Percentiles rank a stretch among this genome's conserved stretches.
These are phyloP conservation scores for Scophthalmus maximus DNA, from an alignment of 2,113 vertebrate genomes.

Conservation along the genomic window DNA sequence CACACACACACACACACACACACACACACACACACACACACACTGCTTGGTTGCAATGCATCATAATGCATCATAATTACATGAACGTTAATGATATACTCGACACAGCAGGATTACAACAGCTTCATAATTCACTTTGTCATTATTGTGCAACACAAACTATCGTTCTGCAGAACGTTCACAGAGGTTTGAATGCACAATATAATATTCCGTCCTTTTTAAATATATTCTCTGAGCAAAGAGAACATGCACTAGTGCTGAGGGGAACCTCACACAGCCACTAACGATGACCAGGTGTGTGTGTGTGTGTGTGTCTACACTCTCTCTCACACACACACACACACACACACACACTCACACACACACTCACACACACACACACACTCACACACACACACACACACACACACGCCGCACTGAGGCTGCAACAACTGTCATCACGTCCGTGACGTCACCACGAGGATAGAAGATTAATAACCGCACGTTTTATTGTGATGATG, in stretches of 20 bases:
- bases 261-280: conserved; percentile 31
- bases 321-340: neutral
- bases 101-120: neutral
- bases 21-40: conserved; percentile 15
- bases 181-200: neutral
- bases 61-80: conserved; percentile 8
- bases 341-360: neutral
- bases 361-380: neutral
- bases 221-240: no score
- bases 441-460: neutral
- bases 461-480: no score
- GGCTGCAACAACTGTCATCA: neutral
- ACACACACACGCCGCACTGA: neutral
- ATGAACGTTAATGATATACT: conserved; percentile 20
- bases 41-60: neutral
- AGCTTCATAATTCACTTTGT: neutral
- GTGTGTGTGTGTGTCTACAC: conserved; percentile 10
- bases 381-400: neutral
- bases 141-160: neutral
- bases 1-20: conserved; percentile 15
- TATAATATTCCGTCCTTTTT: no score
- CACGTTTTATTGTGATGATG: neutral
- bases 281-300: conserved; percentile 53
- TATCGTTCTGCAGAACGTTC: no score
- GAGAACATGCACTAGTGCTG: no score